Conservation (phyloP, 2,797 vertebrate species). For the Yasuhikotakia modesta region DNA sequence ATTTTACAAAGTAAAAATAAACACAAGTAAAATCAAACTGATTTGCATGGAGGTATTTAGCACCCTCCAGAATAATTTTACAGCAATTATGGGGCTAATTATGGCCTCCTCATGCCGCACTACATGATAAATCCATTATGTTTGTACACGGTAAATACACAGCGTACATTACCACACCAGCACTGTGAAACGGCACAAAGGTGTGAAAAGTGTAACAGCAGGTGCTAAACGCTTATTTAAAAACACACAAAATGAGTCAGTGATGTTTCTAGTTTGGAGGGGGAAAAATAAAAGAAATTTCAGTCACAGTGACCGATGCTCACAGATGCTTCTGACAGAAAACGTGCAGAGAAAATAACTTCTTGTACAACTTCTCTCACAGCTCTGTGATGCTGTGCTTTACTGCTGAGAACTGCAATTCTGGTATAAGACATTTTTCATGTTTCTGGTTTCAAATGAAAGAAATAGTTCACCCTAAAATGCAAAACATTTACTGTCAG, state of each 20-base stretch:
- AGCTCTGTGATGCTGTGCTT: background rate
- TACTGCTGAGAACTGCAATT: background rate
- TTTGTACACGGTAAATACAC: constrained; percentile 17
- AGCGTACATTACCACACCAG: background rate
- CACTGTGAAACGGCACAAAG: background rate
- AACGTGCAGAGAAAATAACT: background rate
- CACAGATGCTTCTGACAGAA: background rate
- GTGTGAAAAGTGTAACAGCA: constrained; percentile 38
- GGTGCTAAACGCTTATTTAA: constrained; percentile 9
- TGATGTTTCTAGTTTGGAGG: background rate
- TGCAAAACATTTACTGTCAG: too few relatives aligned
- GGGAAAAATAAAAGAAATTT: constrained; percentile 2
- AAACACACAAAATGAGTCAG: constrained; percentile 2
- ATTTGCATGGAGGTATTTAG: too few relatives aligned
- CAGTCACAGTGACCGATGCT: background rate
- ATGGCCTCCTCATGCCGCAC: background rate
- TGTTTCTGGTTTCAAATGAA: too few relatives aligned
- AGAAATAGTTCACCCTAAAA: too few relatives aligned
- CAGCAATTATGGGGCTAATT: background rate
- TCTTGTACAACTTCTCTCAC: background rate
- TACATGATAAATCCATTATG: constrained; percentile 32
- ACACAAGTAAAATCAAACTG: too few relatives aligned
- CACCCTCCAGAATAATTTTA: too few relatives aligned
- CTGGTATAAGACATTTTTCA: too few relatives aligned
- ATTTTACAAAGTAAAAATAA: too few relatives aligned